These are phyloP conservation scores for Hartigia nigra DNA, from an alignment of 2,888 invertebrate genomes.

Conservation along the genomic window DNA sequence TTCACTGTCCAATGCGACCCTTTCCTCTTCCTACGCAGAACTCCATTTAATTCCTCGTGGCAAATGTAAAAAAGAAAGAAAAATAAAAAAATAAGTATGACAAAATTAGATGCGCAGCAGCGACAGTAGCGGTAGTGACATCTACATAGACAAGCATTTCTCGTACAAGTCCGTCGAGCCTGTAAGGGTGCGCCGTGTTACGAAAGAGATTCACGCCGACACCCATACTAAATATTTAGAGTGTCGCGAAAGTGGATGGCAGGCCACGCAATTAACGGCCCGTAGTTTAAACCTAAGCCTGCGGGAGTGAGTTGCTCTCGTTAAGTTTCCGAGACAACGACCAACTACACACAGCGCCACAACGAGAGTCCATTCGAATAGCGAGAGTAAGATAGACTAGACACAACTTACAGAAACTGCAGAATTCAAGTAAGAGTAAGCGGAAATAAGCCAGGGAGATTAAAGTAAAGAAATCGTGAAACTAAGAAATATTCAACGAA, in stretches of 20 bases:
- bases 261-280: slow-evolving; percentile 37
- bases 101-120: background rate
- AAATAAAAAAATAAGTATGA: background rate
- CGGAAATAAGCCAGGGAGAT: slow-evolving; percentile 8
- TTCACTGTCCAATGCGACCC: background rate
- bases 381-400: slow-evolving; percentile 6
- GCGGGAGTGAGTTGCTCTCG: background rate
- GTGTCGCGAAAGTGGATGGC: background rate
- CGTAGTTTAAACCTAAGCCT: slow-evolving; percentile 30
- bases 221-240: background rate
- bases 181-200: background rate
- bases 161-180: background rate
- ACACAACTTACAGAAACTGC: slow-evolving; percentile 12
- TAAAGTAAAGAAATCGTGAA: background rate
- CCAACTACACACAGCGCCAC: background rate
- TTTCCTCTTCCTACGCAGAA: background rate
- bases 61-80: background rate
- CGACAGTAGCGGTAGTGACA: background rate
- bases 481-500: background rate
- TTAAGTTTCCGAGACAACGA: background rate
- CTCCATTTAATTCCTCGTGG: background rate
- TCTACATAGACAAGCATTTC: background rate
- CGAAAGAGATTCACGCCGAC: background rate
- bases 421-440: slow-evolving; percentile 7
- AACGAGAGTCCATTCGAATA: slow-evolving; percentile 8